phyloP scores from a whole-genome alignment of 35 echinoderm and acorn worm genomes.

The Ophioderma brevispina region DNA sequence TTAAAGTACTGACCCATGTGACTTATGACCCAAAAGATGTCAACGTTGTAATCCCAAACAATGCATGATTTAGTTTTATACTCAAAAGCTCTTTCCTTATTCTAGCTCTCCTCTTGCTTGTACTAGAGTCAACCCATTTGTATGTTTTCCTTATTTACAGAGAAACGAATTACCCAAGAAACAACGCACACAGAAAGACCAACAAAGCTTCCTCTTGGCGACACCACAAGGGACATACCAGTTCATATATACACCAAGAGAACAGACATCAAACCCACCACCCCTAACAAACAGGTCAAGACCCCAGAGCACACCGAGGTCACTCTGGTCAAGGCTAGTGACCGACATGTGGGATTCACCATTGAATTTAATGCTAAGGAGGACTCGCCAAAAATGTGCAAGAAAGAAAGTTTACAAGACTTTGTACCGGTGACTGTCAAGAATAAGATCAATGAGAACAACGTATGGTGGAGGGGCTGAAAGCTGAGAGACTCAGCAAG shows the following conservation, averaged over 20 bases:
- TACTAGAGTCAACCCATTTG: too few relatives aligned
- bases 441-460: conserved; percentile 76
- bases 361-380: conserved; percentile 74
- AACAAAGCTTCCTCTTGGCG: conserved; percentile 23
- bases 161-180: background rate
- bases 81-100: too few relatives aligned
- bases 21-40: too few relatives aligned
- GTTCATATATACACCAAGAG: conserved; percentile 65
- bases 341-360: conserved; percentile 78
- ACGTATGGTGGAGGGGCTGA: conserved; percentile 73
- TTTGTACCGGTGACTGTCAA: conserved; percentile 69
- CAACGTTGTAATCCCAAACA: too few relatives aligned
- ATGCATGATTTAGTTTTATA: too few relatives aligned
- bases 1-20: too few relatives aligned
- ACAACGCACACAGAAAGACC: conserved; percentile 20
- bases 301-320: conserved; percentile 56
- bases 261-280: conserved; percentile 50
- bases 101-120: too few relatives aligned
- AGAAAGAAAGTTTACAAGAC: conserved; percentile 66
- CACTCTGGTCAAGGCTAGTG: conserved; percentile 64
- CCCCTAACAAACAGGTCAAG: background rate
- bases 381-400: conserved; percentile 55
- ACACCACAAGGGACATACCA: conserved; percentile 46
- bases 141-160: too few relatives aligned
- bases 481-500: conserved; percentile 68